Conservation (phyloP, 2,888 invertebrate genomes). For the Apeira syringaria region DNA sequence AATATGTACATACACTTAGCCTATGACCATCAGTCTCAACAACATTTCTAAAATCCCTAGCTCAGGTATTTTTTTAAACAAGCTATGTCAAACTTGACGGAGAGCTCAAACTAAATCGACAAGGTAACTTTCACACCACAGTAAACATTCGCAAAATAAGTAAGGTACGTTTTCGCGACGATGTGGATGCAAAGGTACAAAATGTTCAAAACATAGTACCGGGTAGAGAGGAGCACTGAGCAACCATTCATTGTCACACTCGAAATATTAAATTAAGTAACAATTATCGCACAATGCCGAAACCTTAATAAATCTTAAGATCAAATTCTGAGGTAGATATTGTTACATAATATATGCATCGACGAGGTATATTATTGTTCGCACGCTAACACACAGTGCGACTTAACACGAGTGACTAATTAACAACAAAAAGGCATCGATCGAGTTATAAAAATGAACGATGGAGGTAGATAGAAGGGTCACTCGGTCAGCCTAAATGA, state of each 20-base stretch:
- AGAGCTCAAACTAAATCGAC: conserved; percentile 71
- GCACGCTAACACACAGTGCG: conserved; percentile 55
- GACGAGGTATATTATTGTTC: conserved; percentile 77
- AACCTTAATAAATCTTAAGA: conserved; percentile 80
- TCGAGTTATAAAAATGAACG: conserved; percentile 27
- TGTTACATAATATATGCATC: conserved; percentile 79
- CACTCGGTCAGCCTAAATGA: conserved; percentile 51
- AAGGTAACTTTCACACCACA: conserved; percentile 78
- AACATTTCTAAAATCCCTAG: conserved; percentile 71
- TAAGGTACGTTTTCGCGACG: conserved; percentile 59
- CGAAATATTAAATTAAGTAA: conserved; percentile 78
- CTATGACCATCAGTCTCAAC: conserved; percentile 82
- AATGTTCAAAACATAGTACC: conserved; percentile 68
- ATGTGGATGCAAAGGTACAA: conserved; percentile 62
- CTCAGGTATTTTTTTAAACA: conserved; percentile 66
- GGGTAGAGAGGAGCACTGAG: conserved; percentile 66
- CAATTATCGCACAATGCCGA: conserved; percentile 77
- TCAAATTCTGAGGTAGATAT: conserved; percentile 81
- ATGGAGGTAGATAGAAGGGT: conserved; percentile 42
- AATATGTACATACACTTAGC: conserved; percentile 82
- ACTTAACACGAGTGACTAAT: conserved; percentile 44
- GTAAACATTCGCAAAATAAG: conserved; percentile 58
- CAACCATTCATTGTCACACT: conserved; percentile 74
- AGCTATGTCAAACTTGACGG: conserved; percentile 67
- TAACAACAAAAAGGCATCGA: conserved; percentile 20